These are phyloP conservation scores for Mico argentatus DNA, from an alignment of 2,797 vertebrate species.

Conservation along the genomic window DNA sequence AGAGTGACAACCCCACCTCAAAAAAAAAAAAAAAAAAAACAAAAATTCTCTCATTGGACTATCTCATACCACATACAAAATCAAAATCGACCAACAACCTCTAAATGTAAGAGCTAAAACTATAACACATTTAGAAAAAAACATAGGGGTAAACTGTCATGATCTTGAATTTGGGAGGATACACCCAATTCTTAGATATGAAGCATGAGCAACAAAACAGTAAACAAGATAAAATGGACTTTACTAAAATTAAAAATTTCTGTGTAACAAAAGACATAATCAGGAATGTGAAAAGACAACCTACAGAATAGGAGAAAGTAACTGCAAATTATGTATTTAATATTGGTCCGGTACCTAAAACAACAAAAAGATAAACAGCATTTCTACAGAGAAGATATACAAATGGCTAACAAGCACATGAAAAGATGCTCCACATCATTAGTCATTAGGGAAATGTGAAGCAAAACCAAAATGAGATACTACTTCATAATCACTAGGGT, in stretches of 20 bases:
- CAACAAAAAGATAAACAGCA: neutral
- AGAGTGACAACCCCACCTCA: neutral
- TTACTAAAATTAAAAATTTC: neutral
- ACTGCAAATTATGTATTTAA: neutral
- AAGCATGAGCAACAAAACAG: neutral
- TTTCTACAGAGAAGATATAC: conserved; percentile 17
- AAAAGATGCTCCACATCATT: neutral
- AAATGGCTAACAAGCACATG: neutral
- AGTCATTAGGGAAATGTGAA: neutral
- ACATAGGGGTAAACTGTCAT: neutral
- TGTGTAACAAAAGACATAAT: neutral
- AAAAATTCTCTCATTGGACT: neutral
- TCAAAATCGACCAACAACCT: neutral
- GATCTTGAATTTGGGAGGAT: neutral
- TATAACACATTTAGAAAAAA: neutral
- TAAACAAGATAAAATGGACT: neutral
- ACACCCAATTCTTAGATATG: neutral
- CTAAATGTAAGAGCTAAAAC: neutral
- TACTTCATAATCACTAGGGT: neutral
- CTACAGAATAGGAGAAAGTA: neutral
- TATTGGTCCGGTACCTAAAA: neutral
- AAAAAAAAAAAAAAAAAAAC: neutral
- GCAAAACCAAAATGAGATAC: neutral
- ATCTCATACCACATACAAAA: neutral
- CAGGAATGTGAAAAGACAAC: neutral